A percentile compares a stretch with the other conserved stretches of the same genome.
Conservation (phyloP, 2,797 vertebrate species). For the Pagetopsis macropterus region DNA sequence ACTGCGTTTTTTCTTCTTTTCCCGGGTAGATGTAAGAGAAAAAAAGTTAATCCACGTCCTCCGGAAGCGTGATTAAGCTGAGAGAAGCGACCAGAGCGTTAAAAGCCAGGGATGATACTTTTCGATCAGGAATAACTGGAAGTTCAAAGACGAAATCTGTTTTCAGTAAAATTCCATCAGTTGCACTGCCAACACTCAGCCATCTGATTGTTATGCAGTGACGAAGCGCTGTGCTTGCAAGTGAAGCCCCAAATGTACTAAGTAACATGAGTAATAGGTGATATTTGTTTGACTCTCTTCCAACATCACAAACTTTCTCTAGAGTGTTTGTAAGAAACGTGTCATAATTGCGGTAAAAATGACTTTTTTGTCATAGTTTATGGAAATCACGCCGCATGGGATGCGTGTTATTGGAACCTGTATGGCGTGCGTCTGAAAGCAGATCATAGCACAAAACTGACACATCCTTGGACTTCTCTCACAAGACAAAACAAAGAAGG, state of each 20-base stretch:
- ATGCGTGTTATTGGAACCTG: slow-evolving; percentile 61
- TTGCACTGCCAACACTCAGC: slow-evolving; percentile 84
- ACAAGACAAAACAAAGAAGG: slow-evolving; percentile 22
- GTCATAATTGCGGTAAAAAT: slow-evolving; percentile 74
- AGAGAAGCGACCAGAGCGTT: slow-evolving; percentile 38
- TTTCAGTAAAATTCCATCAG: slow-evolving; percentile 89
- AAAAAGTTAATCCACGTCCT: slow-evolving; percentile 77
- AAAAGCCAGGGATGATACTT: slow-evolving; percentile 56
- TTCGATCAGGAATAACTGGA: slow-evolving; percentile 73
- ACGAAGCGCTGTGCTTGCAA: slow-evolving; percentile 84
- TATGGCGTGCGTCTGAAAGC: slow-evolving; percentile 51
- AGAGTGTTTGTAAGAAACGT: slow-evolving; percentile 70
- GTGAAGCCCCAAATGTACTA: slow-evolving; percentile 85
- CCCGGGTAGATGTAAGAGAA: slow-evolving; percentile 35
- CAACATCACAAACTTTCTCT: slow-evolving; percentile 76
- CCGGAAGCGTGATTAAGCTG: slow-evolving; percentile 37
- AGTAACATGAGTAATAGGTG: slow-evolving; percentile 88
- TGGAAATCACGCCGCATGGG: slow-evolving; percentile 68
- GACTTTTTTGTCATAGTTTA: slow-evolving; percentile 65
- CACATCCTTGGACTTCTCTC: slow-evolving; percentile 52
- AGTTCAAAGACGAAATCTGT: slow-evolving; percentile 82
- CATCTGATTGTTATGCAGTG: slow-evolving; percentile 87
- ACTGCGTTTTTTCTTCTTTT: slow-evolving; percentile 55
- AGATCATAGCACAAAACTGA: slow-evolving; percentile 58
- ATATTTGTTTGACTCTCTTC: slow-evolving; percentile 81